Conservation (phyloP, 37 sponge, comb jelly and placozoan genomes). For the Aphrocallistes beatrix region DNA sequence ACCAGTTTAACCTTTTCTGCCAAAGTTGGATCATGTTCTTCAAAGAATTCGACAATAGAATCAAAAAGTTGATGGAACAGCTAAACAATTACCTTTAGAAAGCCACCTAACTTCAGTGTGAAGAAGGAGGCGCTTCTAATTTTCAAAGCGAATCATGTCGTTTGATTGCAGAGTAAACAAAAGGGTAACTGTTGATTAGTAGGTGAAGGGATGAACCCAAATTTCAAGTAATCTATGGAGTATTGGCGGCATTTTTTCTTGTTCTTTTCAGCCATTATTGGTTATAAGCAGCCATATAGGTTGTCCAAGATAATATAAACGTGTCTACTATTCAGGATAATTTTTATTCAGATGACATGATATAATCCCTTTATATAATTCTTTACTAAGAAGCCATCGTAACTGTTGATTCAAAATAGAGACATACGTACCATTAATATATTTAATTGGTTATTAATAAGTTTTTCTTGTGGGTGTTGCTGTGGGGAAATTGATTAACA, state of each 20-base stretch:
- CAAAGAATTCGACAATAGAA: not conserved
- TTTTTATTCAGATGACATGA: not conserved
- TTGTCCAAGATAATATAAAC: not conserved
- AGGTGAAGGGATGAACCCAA: conserved; percentile 14
- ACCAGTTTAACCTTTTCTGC: not conserved
- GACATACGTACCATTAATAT: not conserved
- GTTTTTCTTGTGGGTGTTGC: conserved; percentile 11
- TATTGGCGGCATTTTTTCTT: not conserved
- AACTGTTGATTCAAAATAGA: conserved; percentile 12
- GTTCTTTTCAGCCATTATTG: not conserved
- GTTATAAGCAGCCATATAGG: not conserved
- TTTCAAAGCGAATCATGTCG: too few relatives aligned
- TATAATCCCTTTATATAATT: not conserved
- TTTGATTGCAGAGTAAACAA: conserved; percentile 20
- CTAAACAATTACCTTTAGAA: conserved; percentile 4
- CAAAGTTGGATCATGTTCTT: not conserved
- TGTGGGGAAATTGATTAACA: not conserved
- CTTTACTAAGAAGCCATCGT: conserved; percentile 6
- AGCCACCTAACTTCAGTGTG: conserved; percentile 14
- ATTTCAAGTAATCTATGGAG: conserved; percentile 18
- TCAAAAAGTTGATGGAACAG: not conserved
- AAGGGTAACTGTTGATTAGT: conserved; percentile 6
- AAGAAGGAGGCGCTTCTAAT: not conserved
- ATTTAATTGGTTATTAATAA: not conserved
- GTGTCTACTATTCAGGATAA: conserved; percentile 18